Evolutionary conservation across 1,140 invertebrate genomes (phyloP).

Genomic region (Wiebesia pumilae): DNA sequence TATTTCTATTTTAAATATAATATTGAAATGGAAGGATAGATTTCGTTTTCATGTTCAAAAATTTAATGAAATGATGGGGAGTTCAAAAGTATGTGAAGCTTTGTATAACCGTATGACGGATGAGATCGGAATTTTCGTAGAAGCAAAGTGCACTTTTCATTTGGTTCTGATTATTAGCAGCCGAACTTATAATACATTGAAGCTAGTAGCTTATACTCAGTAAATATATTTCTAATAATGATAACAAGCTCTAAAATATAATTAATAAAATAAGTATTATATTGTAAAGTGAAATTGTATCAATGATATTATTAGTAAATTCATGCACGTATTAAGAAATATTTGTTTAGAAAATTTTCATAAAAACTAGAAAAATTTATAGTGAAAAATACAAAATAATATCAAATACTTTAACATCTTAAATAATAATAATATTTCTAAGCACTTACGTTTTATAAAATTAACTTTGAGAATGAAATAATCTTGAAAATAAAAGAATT

Average conservation of each 20-base stretch:
- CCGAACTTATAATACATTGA: neutral
- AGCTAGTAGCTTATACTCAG: neutral
- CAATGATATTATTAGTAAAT: too few species aligned
- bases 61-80: constrained; percentile 14
- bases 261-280: neutral
- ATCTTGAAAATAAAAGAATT: too few species aligned
- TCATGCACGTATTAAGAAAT: too few species aligned
- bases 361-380: too few species aligned
- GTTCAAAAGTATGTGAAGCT: neutral
- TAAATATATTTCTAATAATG: constrained; percentile 2
- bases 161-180: neutral
- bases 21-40: neutral
- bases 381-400: too few species aligned
- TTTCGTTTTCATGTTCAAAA: neutral
- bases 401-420: too few species aligned
- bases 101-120: constrained; percentile 15
- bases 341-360: too few species aligned
- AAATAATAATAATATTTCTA: too few species aligned
- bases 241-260: neutral
- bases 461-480: too few species aligned
- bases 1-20: neutral
- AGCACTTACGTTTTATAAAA: too few species aligned
- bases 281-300: neutral
- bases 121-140: constrained; percentile 35
- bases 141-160: constrained; percentile 3